phyloP scores from a whole-genome alignment of 2,888 invertebrate species.

The Cheilosia pagana region DNA sequence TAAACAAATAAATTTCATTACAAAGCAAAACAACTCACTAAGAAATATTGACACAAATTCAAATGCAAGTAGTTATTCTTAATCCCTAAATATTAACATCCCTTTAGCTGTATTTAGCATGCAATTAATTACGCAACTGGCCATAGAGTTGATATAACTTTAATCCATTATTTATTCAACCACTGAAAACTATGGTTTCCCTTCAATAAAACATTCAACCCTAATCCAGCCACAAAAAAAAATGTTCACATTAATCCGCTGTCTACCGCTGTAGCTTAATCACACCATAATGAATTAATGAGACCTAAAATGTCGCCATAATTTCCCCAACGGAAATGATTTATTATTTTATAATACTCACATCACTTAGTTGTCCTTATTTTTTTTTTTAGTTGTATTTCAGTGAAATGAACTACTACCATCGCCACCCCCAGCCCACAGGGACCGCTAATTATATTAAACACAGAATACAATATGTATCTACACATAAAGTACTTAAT shows the following conservation, averaged over 20 bases:
- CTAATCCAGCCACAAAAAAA: slow-evolving; percentile 58
- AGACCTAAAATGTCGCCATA: slow-evolving; percentile 74
- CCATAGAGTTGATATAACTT: slow-evolving; percentile 44
- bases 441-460: slow-evolving; percentile 32
- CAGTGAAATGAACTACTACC: not conserved
- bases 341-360: slow-evolving; percentile 69
- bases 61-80: slow-evolving; percentile 2
- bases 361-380: not conserved
- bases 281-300: slow-evolving; percentile 76
- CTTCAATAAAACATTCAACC: slow-evolving; percentile 62
- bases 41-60: not conserved
- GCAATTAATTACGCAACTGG: slow-evolving; percentile 46
- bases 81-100: slow-evolving; percentile 26
- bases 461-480: slow-evolving; percentile 19
- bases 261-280: slow-evolving; percentile 55
- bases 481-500: slow-evolving; percentile 21
- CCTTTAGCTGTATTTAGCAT: slow-evolving; percentile 1
- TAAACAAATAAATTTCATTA: not conserved
- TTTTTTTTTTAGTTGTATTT: slow-evolving; percentile 5
- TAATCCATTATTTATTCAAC: slow-evolving; percentile 50
- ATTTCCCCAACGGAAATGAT: slow-evolving; percentile 67
- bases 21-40: not conserved
- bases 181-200: slow-evolving; percentile 46
- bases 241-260: slow-evolving; percentile 58
- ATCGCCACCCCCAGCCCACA: not conserved